Percentiles rank a stretch among this genome's conserved stretches.
These are phyloP conservation scores for Aplocera efformata DNA, from an alignment of 2,888 invertebrate genomes.

Conservation along the genomic window DNA sequence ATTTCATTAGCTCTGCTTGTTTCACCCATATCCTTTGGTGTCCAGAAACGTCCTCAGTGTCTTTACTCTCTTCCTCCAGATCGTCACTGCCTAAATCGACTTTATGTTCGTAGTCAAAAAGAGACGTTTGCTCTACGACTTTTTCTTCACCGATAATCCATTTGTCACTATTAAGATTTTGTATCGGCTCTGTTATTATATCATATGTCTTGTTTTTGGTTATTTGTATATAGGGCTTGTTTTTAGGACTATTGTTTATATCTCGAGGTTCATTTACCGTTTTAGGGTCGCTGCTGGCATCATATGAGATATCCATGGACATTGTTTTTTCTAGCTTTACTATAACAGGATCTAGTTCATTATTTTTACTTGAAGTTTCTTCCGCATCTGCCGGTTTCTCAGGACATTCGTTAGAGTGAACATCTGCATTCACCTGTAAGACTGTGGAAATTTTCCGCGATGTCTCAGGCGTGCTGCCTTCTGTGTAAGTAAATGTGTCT, in stretches of 20 bases:
- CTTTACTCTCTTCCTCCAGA: conserved; percentile 9
- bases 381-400: conserved; percentile 2
- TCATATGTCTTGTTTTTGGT: conserved; percentile 12
- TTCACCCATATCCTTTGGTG: conserved; percentile 37
- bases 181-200: conserved; percentile 38
- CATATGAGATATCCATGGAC: conserved; percentile 16
- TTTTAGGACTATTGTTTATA: conserved; percentile 17
- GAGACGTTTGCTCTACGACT: conserved; percentile 23
- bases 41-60: conserved; percentile 16
- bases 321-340: conserved; percentile 3
- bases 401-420: conserved; percentile 28
- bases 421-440: conserved; percentile 35
- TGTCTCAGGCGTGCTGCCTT: conserved; percentile 11
- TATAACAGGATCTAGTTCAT: background rate
- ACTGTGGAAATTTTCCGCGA: conserved; percentile 9
- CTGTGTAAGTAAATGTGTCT: conserved; percentile 14
- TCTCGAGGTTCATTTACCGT: conserved; percentile 15
- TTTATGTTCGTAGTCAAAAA: conserved; percentile 20
- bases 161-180: conserved; percentile 36
- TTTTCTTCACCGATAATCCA: conserved; percentile 41
- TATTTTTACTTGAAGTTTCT: conserved; percentile 2
- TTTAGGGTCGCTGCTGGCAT: conserved; percentile 10
- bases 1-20: conserved; percentile 44
- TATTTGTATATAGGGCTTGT: conserved; percentile 13
- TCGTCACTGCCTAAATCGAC: conserved; percentile 8